Evolutionary conservation across 2,797 vertebrate species (phyloP), one percentile per base, ranked within the genome.

Genomic region (Tokudaia muenninki): DNA sequence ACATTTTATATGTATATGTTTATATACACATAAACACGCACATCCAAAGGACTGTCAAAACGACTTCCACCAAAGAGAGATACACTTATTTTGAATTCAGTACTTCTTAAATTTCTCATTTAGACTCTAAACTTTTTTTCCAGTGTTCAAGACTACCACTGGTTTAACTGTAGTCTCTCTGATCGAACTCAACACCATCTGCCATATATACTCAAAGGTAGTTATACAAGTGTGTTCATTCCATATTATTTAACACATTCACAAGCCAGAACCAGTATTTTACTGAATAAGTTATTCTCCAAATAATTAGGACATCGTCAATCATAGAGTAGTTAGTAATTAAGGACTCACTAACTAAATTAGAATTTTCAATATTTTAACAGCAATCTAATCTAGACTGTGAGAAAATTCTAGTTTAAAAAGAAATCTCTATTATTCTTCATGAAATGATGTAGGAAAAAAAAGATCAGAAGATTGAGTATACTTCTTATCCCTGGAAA

Each of bases 321-420:
- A 84, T 57, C 24, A 63, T 50, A 70, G 21, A 92, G 47, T 79
- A 87, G 29, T 21, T 67, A 13, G 29, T 59, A 29, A 81, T 24
- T 52, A 94, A n/a, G 8, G 63, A 70, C 11, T 72, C 79, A 7
- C 5, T 94, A 78, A 78, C 29, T 74, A 52, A 72, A 63, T 44
- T 22, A 10, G 6, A 95, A 21, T 61, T 92, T 92, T 37, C 44
- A 13, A 90, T 13, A 93, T 81, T 87, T 93, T 93, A 65, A 67
- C 9, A 29, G 4, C 81, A 75, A 77, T 87, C 24, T 84, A 47
- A 16, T 86, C 14, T 72, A 95, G 5, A 41, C 65, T 19, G 70
- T 70, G 59, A 95, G 67, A 80, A 26, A 78, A 95, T 47, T 44
- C 19, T 81, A 72, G 55, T 84, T 87, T 87, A 61, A 74, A 94